A percentile compares a stretch with the other conserved stretches of the same genome.
Evolutionary conservation across 2,888 invertebrate genomes (phyloP).

Genomic region (Archips crataeganus): DNA sequence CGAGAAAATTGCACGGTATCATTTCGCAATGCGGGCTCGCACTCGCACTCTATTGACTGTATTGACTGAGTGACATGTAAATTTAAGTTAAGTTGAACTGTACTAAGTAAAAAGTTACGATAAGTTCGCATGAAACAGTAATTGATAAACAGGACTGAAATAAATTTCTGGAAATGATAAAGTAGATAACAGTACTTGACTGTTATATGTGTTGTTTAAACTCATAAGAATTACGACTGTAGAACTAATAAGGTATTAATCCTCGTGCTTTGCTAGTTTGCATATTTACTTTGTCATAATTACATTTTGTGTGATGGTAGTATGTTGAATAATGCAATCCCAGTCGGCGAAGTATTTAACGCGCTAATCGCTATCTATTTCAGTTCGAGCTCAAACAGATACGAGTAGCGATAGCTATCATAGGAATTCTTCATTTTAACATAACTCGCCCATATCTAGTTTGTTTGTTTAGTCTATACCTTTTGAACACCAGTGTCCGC

Average conservation of each 20-base stretch:
- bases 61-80: not conserved
- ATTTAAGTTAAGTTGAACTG: not conserved
- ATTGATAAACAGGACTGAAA: not conserved
- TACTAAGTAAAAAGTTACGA: not conserved
- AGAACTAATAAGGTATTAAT: not conserved
- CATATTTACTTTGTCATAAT: no score
- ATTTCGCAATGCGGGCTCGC: no score
- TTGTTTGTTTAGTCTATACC: no score
- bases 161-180: slow-evolving; percentile 18
- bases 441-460: no score
- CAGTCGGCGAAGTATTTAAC: not conserved
- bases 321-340: not conserved
- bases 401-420: no score
- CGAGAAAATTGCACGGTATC: no score
- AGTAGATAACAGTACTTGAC: slow-evolving; percentile 17
- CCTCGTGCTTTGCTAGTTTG: no score
- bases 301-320: not conserved
- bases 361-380: no score
- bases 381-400: no score
- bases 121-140: not conserved
- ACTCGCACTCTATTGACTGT: no score
- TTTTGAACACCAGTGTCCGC: no score
- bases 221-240: slow-evolving; percentile 18
- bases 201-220: slow-evolving; percentile 6
- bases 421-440: no score